Conservation (phyloP, 1,140 invertebrate species). For the Musca domestica region DNA sequence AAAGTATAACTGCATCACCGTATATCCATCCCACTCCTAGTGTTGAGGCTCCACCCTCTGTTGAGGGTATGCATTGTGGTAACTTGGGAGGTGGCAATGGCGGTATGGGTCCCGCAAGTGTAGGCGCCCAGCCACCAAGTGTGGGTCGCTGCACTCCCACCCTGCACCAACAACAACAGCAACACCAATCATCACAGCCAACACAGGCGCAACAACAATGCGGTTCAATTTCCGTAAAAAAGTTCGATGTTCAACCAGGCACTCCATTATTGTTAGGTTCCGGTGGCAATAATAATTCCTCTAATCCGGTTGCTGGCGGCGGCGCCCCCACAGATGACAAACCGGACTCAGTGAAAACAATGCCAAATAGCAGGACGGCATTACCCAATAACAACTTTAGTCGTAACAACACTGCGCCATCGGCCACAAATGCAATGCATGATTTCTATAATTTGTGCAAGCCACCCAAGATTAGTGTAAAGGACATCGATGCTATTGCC, state of each 20-base stretch:
- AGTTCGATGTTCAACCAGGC: constrained; percentile 43
- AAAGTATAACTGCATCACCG: constrained; percentile 51
- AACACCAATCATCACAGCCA: constrained; percentile 22
- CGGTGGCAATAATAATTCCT: background rate
- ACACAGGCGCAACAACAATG: constrained; percentile 30
- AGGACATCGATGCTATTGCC: constrained; percentile 71
- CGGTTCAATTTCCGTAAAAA: constrained; percentile 46
- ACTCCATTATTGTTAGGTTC: background rate
- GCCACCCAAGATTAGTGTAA: constrained; percentile 69
- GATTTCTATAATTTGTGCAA: constrained; percentile 57
- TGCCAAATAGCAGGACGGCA: background rate
- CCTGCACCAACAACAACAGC: constrained; percentile 29
- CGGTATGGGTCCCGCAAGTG: constrained; percentile 5
- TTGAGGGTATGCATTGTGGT: constrained; percentile 30
- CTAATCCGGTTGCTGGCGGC: too few relatives aligned
- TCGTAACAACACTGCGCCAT: constrained; percentile 7
- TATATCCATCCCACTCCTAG: constrained; percentile 51
- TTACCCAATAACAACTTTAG: constrained; percentile 7
- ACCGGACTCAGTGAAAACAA: background rate
- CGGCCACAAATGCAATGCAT: constrained; percentile 39
- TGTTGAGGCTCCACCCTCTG: constrained; percentile 47
- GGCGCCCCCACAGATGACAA: background rate
- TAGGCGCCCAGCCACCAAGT: constrained; percentile 23
- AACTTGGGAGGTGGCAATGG: background rate
- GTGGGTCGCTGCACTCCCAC: constrained; percentile 26